Base-by-base conservation (phyloP, 2,888 invertebrate genomes). In the Spodoptera picta region DNA sequence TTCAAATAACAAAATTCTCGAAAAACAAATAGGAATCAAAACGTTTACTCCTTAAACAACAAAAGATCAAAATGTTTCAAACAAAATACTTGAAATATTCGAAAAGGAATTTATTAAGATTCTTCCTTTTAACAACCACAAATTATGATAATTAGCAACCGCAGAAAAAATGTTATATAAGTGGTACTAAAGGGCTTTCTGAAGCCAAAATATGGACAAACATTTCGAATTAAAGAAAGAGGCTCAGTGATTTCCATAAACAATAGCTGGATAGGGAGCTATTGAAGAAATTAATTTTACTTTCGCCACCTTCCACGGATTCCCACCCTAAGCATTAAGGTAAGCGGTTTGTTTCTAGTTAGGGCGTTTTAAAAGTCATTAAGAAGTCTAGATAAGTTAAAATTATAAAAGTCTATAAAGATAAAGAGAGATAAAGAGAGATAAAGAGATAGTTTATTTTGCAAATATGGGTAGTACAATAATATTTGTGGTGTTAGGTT, bases 221-320 rank as follows among this genome's bases (percentile, higher is more conserved):
- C 53, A 56, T 51, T 49, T 14, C 7, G 23, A 64, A 51, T 57
- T 62, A 59, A 65, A 43, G 49, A 60, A 75, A 56, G 47, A 52
- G 57, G 24, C 44, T 43, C 45, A 52, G 41, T 49, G 49, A 63
- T 67, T 77, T 63, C 55, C 44, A 53, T 59, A 71, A 73, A 69
- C 73, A 79, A 75, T 62, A 54, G 24, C 14, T 11, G 43, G 59
- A 52, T 47, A 12, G 70, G 72, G 75, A 73, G 54, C 43, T 36
- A 53, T 69, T 63, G 48, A 66, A 69, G 58, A 65, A 71, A 74
- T 73, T 68, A 60, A 42, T 65, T 60, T 66, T 71, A 67, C 67
- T 70, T 56, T 44, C n/a, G 43, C 52, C 56, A 12, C 55, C 10
- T 55, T 36, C 10, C 23, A 6, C 12, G 23, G 27, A 60, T 60